Conservation (phyloP, 2,113 vertebrate genomes). For the Siniperca knerii region DNA sequence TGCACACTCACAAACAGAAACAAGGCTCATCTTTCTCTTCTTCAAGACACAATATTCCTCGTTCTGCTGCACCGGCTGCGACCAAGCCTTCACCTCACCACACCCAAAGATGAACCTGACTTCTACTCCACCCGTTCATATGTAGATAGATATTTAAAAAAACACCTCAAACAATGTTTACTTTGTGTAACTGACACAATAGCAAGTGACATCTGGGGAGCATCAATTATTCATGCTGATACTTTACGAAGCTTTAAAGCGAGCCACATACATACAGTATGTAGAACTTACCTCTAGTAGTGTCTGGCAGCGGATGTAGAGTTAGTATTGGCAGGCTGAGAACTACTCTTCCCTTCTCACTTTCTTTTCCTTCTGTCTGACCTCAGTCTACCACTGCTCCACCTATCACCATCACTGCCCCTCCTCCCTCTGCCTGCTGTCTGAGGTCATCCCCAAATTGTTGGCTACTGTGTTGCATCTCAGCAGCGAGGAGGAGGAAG, state of each 20-base stretch:
- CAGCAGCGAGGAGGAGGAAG: background rate
- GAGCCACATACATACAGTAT: background rate
- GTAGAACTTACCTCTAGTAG: conserved; percentile 3
- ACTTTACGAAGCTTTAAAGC: background rate
- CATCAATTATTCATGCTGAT: conserved; percentile 14
- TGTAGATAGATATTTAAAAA: background rate
- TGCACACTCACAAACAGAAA: conserved; percentile 21
- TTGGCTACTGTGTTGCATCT: conserved; percentile 4
- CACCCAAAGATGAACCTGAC: background rate
- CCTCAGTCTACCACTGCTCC: background rate
- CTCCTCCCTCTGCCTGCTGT: background rate
- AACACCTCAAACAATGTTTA: background rate
- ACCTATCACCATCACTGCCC: background rate
- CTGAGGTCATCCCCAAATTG: conserved; percentile 33
- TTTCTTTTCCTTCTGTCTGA: conserved; percentile 17
- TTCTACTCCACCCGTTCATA: background rate
- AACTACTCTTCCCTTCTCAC: background rate
- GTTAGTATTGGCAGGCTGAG: background rate
- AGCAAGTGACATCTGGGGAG: conserved; percentile 8
- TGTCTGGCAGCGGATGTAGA: background rate
- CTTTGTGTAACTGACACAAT: conserved; percentile 2
- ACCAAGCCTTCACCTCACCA: background rate
- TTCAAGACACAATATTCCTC: conserved; percentile 16
- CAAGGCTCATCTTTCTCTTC: conserved; percentile 34
- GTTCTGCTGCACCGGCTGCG: background rate